Evolutionary conservation across 2,888 invertebrate species (phyloP).

Genomic region (Chalcis sispes): DNA sequence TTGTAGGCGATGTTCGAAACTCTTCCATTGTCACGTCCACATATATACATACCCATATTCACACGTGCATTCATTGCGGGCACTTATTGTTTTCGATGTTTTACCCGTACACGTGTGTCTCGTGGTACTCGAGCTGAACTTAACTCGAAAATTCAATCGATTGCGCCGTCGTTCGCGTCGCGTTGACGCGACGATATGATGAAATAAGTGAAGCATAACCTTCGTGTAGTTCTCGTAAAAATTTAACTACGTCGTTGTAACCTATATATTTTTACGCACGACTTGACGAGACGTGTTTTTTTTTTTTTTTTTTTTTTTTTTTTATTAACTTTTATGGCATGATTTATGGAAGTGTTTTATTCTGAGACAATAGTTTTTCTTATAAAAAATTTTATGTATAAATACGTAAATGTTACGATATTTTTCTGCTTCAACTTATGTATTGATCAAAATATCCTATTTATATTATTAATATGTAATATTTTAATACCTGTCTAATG

Average conservation of each 20-base stretch:
- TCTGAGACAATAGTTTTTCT: background rate
- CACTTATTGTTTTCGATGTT: constrained; percentile 15
- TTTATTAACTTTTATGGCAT: constrained; percentile 3
- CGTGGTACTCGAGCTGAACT: too few species aligned
- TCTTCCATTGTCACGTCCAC: background rate
- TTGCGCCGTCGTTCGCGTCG: background rate
- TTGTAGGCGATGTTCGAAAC: too few species aligned
- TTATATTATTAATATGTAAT: background rate
- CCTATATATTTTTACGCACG: background rate
- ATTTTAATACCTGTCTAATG: background rate
- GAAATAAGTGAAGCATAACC: constrained; percentile 4
- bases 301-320: too few species aligned
- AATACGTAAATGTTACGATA: too few species aligned
- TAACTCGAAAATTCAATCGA: too few species aligned
- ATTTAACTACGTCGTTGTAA: constrained; percentile 17
- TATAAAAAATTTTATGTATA: too few species aligned
- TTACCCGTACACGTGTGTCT: too few species aligned
- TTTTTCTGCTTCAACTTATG: too few species aligned
- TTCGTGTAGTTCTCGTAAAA: constrained; percentile 25
- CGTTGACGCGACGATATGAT: background rate
- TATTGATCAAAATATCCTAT: too few species aligned
- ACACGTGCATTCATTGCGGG: background rate
- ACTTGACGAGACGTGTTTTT: background rate
- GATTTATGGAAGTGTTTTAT: constrained; percentile 3
- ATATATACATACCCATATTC: background rate